Evolutionary conservation across 2,113 vertebrate genomes (phyloP), one percentile per base, ranked within the genome.

Genomic region (Atractosteus spatula): DNA sequence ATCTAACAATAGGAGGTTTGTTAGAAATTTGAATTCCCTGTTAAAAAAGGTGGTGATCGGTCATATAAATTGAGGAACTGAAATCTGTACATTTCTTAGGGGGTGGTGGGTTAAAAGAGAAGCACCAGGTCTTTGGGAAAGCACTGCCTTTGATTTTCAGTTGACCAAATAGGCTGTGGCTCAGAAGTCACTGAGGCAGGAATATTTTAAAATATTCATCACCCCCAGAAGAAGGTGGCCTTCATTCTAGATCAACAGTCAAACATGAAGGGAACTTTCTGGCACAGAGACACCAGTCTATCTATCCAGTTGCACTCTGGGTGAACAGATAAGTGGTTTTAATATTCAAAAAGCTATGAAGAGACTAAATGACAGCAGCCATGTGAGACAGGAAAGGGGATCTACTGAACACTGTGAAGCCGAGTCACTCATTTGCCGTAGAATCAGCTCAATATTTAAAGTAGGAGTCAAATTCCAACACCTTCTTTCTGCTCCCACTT

Each of bases 401-500:
- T 12, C 10, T 51, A 57, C 69, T 12, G 43, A 62, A 13, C 41
- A 62, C 69, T 13, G 12, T 42, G 10, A 44, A 47, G 42, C 68
- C 44, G 66, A 68, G 68, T 57, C 66, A 12, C 66, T 47, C 65
- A 57, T 56, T 73, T 65, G 66, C 72, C 67, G 66, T 55, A 68
- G 62, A 73, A 73, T 73, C 72, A 73, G 72, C 74, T 68, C 70
- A 63, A 76, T 76, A 71, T 76, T 76, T 76, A 71, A 76, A 81
- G 81, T 79, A 71, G 79, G 79, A 83, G 77, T 76, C 77, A 72
- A 79, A 81, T 81, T 81, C 74, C 76, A 77, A 77, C 78, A 68
- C 64, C 72, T 74, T 61, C 70, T 74, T 75, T 77, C 80, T 63
- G 76, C 77, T 71, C 75, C 68, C 74, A 73, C 61, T 78, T 80